Evolutionary conservation across 2,113 vertebrate genomes (phyloP).

Genomic region (Thamnaconus septentrionalis): DNA sequence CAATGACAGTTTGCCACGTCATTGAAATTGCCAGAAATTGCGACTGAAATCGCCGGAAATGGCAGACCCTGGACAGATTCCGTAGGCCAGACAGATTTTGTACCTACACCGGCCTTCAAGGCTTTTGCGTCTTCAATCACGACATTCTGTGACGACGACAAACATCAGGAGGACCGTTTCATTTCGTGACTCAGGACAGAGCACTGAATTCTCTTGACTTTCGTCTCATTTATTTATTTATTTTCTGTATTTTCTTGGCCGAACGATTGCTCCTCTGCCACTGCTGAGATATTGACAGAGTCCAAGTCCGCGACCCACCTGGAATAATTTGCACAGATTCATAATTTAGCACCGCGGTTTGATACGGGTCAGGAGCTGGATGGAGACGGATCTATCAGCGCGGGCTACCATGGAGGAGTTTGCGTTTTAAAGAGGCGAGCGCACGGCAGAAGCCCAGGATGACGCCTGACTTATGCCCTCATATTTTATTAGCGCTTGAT

Average conservation of each 20-base stretch:
- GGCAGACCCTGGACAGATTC: too few species aligned
- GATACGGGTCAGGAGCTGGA: not conserved
- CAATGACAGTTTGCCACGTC: too few species aligned
- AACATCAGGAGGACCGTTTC: constrained; percentile 11
- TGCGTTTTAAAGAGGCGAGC: constrained; percentile 38
- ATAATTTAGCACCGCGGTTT: not conserved
- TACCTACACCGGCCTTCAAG: constrained; percentile 35
- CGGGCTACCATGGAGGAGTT: constrained; percentile 26
- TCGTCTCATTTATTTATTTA: too few species aligned
- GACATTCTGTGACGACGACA: constrained; percentile 39
- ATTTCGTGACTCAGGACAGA: constrained; percentile 31
- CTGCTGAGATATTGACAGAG: not conserved
- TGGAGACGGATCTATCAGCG: constrained; percentile 17
- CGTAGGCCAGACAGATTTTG: too few species aligned
- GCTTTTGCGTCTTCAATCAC: constrained; percentile 38
- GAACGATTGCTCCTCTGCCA: not conserved
- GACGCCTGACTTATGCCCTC: constrained; percentile 58
- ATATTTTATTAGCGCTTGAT: constrained; percentile 69
- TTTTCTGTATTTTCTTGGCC: not conserved
- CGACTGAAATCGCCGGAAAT: too few species aligned
- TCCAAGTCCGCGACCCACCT: not conserved
- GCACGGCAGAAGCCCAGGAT: constrained; percentile 48
- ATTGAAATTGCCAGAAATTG: too few species aligned
- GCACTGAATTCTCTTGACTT: constrained; percentile 7
- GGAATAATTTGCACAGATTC: not conserved